Conservation (phyloP, 2,113 vertebrate genomes). For the Bubo scandiacus region DNA sequence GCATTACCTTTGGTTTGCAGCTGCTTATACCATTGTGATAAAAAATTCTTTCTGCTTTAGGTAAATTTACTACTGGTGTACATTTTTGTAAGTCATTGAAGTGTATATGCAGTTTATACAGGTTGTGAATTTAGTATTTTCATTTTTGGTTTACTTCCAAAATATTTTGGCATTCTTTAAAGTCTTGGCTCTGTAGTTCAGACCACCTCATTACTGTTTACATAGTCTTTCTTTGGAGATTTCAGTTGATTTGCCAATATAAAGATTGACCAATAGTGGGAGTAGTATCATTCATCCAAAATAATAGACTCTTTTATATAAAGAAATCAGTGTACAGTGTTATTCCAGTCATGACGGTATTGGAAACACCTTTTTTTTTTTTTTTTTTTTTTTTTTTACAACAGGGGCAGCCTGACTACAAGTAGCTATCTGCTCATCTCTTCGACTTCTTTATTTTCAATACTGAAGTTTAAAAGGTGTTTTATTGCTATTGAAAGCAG, state of each 20-base stretch:
- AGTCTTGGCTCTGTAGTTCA: neutral
- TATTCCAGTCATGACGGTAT: neutral
- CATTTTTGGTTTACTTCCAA: neutral
- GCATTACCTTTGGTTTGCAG: neutral
- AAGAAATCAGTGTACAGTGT: neutral
- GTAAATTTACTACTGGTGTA: neutral
- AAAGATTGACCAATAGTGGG: neutral
- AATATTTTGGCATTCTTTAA: neutral
- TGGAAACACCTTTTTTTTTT: neutral
- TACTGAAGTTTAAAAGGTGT: neutral
- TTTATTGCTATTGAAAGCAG: neutral
- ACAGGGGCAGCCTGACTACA: neutral
- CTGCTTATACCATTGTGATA: neutral
- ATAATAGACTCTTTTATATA: neutral
- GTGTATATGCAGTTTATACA: neutral
- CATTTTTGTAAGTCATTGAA: neutral
- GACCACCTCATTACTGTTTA: neutral
- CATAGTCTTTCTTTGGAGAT: neutral
- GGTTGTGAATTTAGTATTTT: neutral
- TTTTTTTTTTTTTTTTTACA: neutral
- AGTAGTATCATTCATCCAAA: neutral
- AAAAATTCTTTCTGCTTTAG: neutral
- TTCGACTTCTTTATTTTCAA: neutral
- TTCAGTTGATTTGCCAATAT: neutral
- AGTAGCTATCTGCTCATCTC: neutral